These are phyloP conservation scores for Cecropterus lyciades DNA, from an alignment of 1,140 invertebrate species.

Conservation along the genomic window DNA sequence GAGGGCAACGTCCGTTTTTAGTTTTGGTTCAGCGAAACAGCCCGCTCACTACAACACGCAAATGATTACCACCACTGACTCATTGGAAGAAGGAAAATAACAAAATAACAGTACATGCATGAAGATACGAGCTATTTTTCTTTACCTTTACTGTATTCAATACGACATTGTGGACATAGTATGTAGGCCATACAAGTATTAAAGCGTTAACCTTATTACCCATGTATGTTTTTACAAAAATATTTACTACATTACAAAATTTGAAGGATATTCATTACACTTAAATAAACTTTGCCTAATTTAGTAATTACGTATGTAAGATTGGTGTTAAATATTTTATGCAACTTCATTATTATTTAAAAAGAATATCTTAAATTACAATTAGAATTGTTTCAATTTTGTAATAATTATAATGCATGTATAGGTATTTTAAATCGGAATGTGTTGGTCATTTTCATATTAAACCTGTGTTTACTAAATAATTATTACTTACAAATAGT, in stretches of 20 bases:
- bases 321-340: no score
- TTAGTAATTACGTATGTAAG: no score
- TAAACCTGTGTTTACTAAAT: no score
- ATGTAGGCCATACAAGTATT: constrained; percentile 2
- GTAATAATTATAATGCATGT: no score
- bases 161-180: constrained; percentile 14
- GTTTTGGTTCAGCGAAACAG: constrained; percentile 70
- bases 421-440: no score
- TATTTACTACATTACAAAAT: background rate
- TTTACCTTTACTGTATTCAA: background rate
- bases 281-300: no score
- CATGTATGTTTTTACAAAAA: constrained; percentile 4
- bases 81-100: constrained; percentile 33
- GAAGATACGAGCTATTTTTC: constrained; percentile 10
- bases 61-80: constrained; percentile 57
- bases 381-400: no score
- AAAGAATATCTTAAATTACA: no score
- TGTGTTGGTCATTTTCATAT: no score
- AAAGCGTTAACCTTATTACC: background rate
- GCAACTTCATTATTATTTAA: no score
- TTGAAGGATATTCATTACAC: background rate
- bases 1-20: constrained; percentile 79
- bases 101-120: constrained; percentile 20
- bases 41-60: constrained; percentile 54
- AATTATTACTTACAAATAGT: no score